Conservation (phyloP, 2,797 vertebrate genomes). For the Pelodytes ibericus region DNA sequence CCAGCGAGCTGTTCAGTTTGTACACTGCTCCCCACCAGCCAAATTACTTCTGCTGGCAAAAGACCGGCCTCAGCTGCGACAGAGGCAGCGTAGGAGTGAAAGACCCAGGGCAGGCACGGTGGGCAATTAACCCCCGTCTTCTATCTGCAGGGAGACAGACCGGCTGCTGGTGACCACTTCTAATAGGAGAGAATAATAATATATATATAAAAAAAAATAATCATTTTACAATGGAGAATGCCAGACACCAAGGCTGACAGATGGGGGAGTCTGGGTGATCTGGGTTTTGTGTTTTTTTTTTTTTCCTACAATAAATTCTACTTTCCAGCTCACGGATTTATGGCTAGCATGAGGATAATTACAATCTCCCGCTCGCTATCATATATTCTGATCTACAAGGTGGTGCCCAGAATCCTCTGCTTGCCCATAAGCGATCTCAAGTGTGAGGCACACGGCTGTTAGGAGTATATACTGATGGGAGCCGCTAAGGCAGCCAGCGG, state of each 20-base stretch:
- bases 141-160: no score
- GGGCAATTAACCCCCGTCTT: not conserved
- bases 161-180: not conserved
- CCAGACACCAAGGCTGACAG: not conserved
- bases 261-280: not conserved
- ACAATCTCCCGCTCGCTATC: not conserved
- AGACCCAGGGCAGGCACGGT: not conserved
- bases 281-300: not conserved
- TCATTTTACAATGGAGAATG: not conserved
- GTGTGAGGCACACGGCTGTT: not conserved
- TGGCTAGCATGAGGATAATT: not conserved
- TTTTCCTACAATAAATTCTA: not conserved
- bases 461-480: no score
- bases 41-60: slow-evolving; percentile 7
- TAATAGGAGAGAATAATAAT: not conserved
- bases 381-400: not conserved
- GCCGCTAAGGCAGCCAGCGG: no score
- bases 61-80: slow-evolving; percentile 1
- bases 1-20: slow-evolving; percentile 13
- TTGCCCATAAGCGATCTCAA: not conserved
- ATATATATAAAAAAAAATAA: not conserved
- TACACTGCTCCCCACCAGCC: not conserved
- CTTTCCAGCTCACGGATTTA: not conserved
- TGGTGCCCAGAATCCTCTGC: not conserved
- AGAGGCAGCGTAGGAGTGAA: not conserved